Conservation (phyloP, 1,140 invertebrate genomes). For the Drosophila ananassae region DNA sequence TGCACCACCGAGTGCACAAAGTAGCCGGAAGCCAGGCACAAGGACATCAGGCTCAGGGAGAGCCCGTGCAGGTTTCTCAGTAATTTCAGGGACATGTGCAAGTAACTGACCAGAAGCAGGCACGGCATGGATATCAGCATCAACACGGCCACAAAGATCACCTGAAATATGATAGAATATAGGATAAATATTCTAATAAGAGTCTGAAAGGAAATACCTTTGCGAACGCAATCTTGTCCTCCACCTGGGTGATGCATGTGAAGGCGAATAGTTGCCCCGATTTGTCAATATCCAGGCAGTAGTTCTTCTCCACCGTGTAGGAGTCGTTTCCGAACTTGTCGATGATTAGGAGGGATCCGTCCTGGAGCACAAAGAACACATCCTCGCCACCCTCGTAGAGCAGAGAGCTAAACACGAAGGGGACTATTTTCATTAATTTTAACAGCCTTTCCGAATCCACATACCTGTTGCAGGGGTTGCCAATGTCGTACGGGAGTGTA, state of each 20-base stretch:
- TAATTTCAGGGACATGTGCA: conserved; percentile 63
- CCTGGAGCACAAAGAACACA: conserved; percentile 69
- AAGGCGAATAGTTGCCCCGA: conserved; percentile 72
- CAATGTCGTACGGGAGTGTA: conserved; percentile 62
- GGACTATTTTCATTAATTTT: conserved; percentile 1
- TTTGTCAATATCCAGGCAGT: conserved; percentile 77
- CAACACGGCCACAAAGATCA: conserved; percentile 66
- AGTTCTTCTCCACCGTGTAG: conserved; percentile 66
- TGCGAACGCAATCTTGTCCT: conserved; percentile 65
- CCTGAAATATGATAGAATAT: conserved; percentile 17
- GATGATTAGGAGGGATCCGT: conserved; percentile 73
- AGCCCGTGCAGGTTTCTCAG: conserved; percentile 73
- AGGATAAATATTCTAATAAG: background rate
- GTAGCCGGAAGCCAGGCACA: conserved; percentile 74
- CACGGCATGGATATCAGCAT: conserved; percentile 81
- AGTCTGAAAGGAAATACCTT: conserved; percentile 19
- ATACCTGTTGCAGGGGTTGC: conserved; percentile 80
- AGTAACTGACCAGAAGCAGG: conserved; percentile 67
- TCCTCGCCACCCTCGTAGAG: conserved; percentile 71
- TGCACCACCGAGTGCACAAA: conserved; percentile 80
- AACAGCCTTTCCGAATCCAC: background rate
- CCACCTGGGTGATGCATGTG: conserved; percentile 73
- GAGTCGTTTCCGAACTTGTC: conserved; percentile 72
- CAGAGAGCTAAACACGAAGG: conserved; percentile 66
- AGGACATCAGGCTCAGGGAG: conserved; percentile 71